Conservation (phyloP, 2,888 invertebrate species). For the Parasteatoda lunata region DNA sequence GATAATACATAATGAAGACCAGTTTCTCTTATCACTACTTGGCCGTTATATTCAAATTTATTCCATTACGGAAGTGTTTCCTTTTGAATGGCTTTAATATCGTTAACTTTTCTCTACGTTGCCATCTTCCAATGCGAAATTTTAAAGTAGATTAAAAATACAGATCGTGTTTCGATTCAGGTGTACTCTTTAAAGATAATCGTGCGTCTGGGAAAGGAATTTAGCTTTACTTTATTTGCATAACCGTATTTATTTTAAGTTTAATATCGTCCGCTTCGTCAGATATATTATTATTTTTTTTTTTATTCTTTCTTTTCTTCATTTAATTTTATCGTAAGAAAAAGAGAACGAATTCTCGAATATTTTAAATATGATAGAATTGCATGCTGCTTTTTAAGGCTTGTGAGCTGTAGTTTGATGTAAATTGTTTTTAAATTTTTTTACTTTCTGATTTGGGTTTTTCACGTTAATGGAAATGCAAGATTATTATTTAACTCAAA, state of each 20-base stretch:
- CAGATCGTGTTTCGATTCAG: conserved; percentile 36
- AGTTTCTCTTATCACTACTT: conserved; percentile 45
- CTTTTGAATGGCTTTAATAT: conserved; percentile 56
- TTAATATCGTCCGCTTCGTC: conserved; percentile 34
- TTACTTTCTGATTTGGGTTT: conserved; percentile 53
- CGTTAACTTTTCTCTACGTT: conserved; percentile 7
- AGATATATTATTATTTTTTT: conserved; percentile 18
- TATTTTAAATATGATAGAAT: conserved; percentile 65
- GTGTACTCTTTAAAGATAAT: conserved; percentile 29
- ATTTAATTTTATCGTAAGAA: conserved; percentile 24
- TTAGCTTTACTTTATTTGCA: conserved; percentile 55
- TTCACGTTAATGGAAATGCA: conserved; percentile 46
- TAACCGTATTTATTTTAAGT: conserved; percentile 65
- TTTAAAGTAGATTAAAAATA: conserved; percentile 58
- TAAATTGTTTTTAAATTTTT: conserved; percentile 25
- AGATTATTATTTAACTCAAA: conserved; percentile 34
- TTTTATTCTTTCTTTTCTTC: conserved; percentile 7
- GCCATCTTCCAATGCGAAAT: conserved; percentile 15
- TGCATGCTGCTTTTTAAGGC: conserved; percentile 33
- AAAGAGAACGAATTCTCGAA: conserved; percentile 47
- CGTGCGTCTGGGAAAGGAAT: conserved; percentile 46
- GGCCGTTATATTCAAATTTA: conserved; percentile 59
- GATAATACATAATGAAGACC: conserved; percentile 63
- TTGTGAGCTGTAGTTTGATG: conserved; percentile 24
- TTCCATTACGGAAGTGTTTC: conserved; percentile 57